Base-by-base conservation (phyloP, 1,140 invertebrate genomes). In the Bathynomus jamesi region DNA sequence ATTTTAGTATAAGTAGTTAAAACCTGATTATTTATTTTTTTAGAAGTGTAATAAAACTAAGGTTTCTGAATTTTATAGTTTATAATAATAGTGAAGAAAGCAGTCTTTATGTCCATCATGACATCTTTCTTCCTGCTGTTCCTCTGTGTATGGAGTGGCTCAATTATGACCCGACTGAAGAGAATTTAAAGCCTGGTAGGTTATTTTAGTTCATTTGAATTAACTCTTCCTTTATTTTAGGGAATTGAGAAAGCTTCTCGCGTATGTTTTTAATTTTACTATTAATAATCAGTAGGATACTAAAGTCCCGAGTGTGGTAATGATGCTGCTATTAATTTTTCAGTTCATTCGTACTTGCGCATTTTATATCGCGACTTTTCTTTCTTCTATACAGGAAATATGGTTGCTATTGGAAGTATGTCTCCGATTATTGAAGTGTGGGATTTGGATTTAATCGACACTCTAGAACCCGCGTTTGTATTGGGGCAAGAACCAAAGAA, bases 141-240 rank as follows among this genome's bases (percentile, higher is more conserved):
- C 95, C 95, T 4, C 82, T 98, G 7, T 94, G 92, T 24, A 87
- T 97, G 28, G 94, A 97, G 82, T 97, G 94, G 93, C 81, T 97
- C 32, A 89, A 91, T 81, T 93, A 89, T 84, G 90, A 95, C 82
- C 87, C 90, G 0, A 31, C 82, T 82, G 74, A 87, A 86, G 81
- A 83, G 60, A 30, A 71, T 13, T 64, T 73, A 82, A 72, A 83
- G 72, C 85, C 86, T 82, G 87, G 89, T 89, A 82, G 80, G 63
- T 80, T 61, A 40, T 70, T 65, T 24, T 69, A n/a, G 32, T n/a
- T n/a, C n/a, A n/a, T n/a, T n/a, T n/a, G n/a, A n/a, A n/a, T n/a
- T n/a, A n/a, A n/a, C n/a, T n/a, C n/a, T n/a, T n/a, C n/a, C n/a
- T n/a, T n/a, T n/a, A n/a, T n/a, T n/a, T n/a, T n/a, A n/a, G n/a